Evolutionary conservation across 2,888 invertebrate genomes (phyloP), one percentile per base, ranked within the genome.

Genomic region (Eudemis profundana): DNA sequence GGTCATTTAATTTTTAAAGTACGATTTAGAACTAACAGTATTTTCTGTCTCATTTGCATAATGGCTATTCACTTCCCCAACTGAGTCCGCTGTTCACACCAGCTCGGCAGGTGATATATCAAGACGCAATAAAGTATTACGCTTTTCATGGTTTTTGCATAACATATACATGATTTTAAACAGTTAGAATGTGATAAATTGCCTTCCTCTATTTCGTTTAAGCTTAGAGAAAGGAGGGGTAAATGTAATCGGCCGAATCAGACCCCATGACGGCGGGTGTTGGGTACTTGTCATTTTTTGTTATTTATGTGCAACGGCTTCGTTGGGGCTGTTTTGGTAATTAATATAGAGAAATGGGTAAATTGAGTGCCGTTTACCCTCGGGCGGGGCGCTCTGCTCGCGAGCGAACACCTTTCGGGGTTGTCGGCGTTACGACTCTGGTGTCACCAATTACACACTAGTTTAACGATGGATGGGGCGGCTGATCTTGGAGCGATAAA

Each of bases 191-290:
- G 74, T 84, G 84, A 87, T 86, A 84, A 86, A 87, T 86, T 78
- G 84, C 74, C 75, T 79, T 78, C 78, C 79, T 82, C 79, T 76
- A 78, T 81, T 79, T 81, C 83, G 81, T 79, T 82, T 81, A 78
- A 73, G 79, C 78, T 79, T 81, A 66, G 56, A 68, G 54, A 72
- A 70, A 76, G 72, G 77, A 82, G 82, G 83, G 81, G 81, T 69
- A 74, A 78, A 81, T 78, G 79, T 78, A 82, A 79, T 81, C 78
- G 81, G 69, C 59, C 70, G 78, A 83, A 72, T 76, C 81, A 80
- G 95, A 86, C 95, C 68, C 97, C 95, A 96, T 69, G 98, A 99
- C 90, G 98, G 76, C 70, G 70, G 59, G 67, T 70, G 72, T 73
- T 72, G 72, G 72, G 72, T 72, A 75, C 71, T 73, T 82, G 78